phyloP scores from a whole-genome alignment of 2,888 invertebrate genomes.

The Andrena haemorrhoa region DNA sequence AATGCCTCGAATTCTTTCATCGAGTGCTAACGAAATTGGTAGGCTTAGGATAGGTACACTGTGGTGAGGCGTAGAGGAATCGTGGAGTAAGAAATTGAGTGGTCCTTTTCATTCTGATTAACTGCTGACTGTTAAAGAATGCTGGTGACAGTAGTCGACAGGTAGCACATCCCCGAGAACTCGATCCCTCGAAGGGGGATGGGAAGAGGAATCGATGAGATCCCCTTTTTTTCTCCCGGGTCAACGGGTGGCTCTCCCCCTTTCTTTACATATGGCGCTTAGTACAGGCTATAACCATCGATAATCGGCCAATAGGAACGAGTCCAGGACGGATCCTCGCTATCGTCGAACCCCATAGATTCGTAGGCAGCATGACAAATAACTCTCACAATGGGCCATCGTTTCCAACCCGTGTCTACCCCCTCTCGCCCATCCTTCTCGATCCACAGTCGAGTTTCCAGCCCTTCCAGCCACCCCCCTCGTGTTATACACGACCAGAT shows the following conservation, averaged over 20 bases:
- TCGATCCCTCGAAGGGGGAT: background rate
- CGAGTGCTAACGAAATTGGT: slow-evolving; percentile 34
- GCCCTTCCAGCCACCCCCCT: slow-evolving; percentile 55
- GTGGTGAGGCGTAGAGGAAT: background rate
- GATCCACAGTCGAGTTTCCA: slow-evolving; percentile 60
- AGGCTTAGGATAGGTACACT: background rate
- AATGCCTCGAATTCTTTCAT: background rate
- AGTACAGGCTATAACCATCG: slow-evolving; percentile 79
- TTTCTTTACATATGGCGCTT: slow-evolving; percentile 75
- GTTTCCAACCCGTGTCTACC: slow-evolving; percentile 64
- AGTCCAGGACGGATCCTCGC: slow-evolving; percentile 69
- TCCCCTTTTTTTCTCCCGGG: slow-evolving; percentile 12
- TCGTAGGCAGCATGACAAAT: slow-evolving; percentile 83
- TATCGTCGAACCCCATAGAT: slow-evolving; percentile 77
- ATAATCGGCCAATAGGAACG: slow-evolving; percentile 80
- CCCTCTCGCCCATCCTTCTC: slow-evolving; percentile 21
- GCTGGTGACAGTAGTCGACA: slow-evolving; percentile 23
- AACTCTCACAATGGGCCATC: slow-evolving; percentile 82
- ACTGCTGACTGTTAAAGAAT: slow-evolving; percentile 1
- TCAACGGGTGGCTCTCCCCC: slow-evolving; percentile 22
- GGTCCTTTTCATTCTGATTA: background rate
- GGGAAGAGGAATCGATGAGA: slow-evolving; percentile 20
- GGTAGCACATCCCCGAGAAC: slow-evolving; percentile 7
- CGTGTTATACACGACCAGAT: slow-evolving; percentile 82
- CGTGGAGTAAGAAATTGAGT: background rate